Conservation (phyloP, 1,140 invertebrate genomes). For the Metopolophium dirhodum region DNA sequence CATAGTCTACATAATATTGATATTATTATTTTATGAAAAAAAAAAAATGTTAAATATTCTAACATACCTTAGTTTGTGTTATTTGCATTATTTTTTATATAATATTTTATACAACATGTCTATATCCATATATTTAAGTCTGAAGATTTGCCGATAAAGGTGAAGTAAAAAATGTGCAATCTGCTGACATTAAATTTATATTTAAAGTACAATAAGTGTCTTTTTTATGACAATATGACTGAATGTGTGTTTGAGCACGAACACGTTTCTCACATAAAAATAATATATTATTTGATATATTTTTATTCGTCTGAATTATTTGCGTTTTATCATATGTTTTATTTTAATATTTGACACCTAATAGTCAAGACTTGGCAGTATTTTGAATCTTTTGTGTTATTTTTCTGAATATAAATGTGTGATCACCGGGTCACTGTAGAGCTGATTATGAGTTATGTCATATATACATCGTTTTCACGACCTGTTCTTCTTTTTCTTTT, state of each 20-base stretch:
- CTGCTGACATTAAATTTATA: conserved; percentile 15
- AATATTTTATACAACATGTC: background rate
- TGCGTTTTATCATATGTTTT: background rate
- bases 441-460: conserved; percentile 18
- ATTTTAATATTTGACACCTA: conserved; percentile 12
- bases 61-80: background rate
- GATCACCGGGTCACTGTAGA: background rate
- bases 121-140: background rate
- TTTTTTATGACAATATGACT: background rate
- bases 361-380: conserved; percentile 31
- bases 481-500: background rate
- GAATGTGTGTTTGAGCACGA: background rate
- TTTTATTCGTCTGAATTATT: background rate
- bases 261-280: background rate
- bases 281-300: background rate
- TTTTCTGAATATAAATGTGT: background rate
- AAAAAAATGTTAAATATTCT: background rate
- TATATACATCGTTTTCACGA: background rate
- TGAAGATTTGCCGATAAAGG: background rate
- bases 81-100: background rate
- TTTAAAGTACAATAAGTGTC: conserved; percentile 1
- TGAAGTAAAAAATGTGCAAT: background rate
- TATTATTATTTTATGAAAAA: background rate
- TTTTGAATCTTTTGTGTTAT: background rate
- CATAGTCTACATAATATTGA: background rate